Evolutionary conservation across 2,888 invertebrate species (phyloP).

Genomic region (Drosophila antonietae): DNA sequence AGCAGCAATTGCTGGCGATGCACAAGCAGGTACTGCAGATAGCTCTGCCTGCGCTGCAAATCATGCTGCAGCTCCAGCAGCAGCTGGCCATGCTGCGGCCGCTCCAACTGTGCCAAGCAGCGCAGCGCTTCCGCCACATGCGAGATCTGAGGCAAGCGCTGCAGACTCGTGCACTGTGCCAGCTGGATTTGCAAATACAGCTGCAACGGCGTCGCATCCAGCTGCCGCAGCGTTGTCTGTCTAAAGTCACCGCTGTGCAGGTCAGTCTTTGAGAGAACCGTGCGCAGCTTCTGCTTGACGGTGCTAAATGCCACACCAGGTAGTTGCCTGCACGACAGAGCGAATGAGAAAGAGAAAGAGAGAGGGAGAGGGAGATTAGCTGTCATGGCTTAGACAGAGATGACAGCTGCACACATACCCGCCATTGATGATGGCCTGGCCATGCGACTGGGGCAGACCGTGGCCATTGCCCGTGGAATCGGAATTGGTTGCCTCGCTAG

Average conservation of each 20-base stretch:
- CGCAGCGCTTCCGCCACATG: slow-evolving; percentile 93
- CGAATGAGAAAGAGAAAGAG: neutral
- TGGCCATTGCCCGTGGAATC: slow-evolving; percentile 82
- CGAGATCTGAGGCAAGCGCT: slow-evolving; percentile 91
- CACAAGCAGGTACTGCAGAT: slow-evolving; percentile 92
- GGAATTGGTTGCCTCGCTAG: slow-evolving; percentile 85
- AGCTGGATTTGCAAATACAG: slow-evolving; percentile 90
- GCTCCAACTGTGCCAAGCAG: slow-evolving; percentile 90
- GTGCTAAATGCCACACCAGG: slow-evolving; percentile 79
- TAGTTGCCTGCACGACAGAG: slow-evolving; percentile 47
- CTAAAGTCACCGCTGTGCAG: slow-evolving; percentile 88
- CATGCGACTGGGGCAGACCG: slow-evolving; percentile 14
- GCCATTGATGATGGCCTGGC: slow-evolving; percentile 51
- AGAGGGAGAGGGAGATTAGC: neutral
- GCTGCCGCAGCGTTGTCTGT: slow-evolving; percentile 85
- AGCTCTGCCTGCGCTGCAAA: slow-evolving; percentile 90
- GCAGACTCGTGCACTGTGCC: slow-evolving; percentile 92
- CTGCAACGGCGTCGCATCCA: slow-evolving; percentile 85
- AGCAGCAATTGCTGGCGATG: slow-evolving; percentile 92
- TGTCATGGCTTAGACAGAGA: neutral
- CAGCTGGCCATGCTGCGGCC: slow-evolving; percentile 89
- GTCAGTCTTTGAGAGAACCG: slow-evolving; percentile 95
- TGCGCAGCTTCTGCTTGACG: slow-evolving; percentile 93
- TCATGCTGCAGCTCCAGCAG: slow-evolving; percentile 91
- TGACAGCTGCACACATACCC: slow-evolving; percentile 43